A percentile compares a stretch with the other conserved stretches of the same genome.
These are phyloP conservation scores for Aricia artaxerxes DNA, from an alignment of 2,888 invertebrate genomes.

Conservation along the genomic window DNA sequence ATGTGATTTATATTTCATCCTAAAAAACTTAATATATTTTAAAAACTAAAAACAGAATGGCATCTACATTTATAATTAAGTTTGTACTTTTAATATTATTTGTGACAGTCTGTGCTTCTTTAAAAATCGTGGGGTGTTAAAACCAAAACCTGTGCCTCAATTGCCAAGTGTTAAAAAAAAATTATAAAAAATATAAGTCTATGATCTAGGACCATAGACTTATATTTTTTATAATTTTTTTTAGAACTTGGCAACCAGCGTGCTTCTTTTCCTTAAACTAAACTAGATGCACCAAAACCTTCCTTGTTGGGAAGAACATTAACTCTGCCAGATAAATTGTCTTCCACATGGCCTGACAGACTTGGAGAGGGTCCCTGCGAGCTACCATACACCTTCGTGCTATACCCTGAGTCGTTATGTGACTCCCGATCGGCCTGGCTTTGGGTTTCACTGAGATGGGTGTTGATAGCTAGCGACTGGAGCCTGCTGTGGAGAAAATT, in stretches of 20 bases:
- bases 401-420: conserved; percentile 92
- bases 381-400: conserved; percentile 89
- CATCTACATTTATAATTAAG: conserved; percentile 29
- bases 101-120: conserved; percentile 21
- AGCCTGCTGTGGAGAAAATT: conserved; percentile 69
- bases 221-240: neutral
- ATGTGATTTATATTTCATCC: neutral
- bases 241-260: conserved; percentile 7
- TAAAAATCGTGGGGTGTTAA: conserved; percentile 28
- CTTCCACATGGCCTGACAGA: conserved; percentile 81
- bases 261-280: conserved; percentile 69
- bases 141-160: conserved; percentile 19
- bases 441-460: conserved; percentile 71
- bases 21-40: conserved; percentile 18
- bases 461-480: conserved; percentile 74
- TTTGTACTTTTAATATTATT: conserved; percentile 33
- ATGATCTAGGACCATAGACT: neutral
- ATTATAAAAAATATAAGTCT: neutral
- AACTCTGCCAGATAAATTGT: conserved; percentile 67
- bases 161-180: conserved; percentile 5
- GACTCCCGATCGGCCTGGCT: conserved; percentile 82
- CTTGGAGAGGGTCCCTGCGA: conserved; percentile 89
- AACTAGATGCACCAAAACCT: conserved; percentile 83
- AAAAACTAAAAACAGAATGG: conserved; percentile 28
- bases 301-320: conserved; percentile 59